Base-by-base conservation (phyloP, 2,888 invertebrate species). In the Athripsodes cinereus region DNA sequence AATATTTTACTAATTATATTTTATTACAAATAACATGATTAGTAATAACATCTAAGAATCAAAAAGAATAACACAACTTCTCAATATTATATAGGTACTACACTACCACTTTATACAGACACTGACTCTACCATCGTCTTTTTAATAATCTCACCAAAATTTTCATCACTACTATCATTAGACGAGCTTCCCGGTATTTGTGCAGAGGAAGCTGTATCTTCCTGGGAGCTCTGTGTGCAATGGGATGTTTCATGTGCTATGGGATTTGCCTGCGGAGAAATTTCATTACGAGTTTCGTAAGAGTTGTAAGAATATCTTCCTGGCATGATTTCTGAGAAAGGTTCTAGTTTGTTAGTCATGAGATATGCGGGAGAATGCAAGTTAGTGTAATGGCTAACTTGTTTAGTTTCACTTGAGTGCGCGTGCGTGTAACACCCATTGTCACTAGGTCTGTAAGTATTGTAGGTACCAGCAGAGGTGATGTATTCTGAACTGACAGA, bases 101-200 rank as follows among this genome's bases (percentile, higher is more conserved):
- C 11, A 6, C 6, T 31, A 31, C 11, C 11, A 6, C 71, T 71
- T 82, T 85, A 91, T 77, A 90, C 90, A 68, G 87, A 88, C 68
- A 90, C 92, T 67, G 91, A 92, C 74, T 93, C 92, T 70, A 92
- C 92, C 83, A 93, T 92, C 63, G 91, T 90, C 75, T 93, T 92
- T 74, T 92, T 93, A 66, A 93, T 92, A 68, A 94, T 89, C 78
- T 93, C 92, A 55, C 92, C 92, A 69, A 93, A 92, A 72, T 92
- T 92, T 68, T 91, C 90, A 66, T 81, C 81, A 66, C 66, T 63
- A 68, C 66, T 62, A 68, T 70, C 68, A 61, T 65, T 62, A 72
- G 72, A 21, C 59, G 57, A 35, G 8, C 2, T 22, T 11, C 20
- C 10, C 10, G 26, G 2, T 11, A 5, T 18, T 6, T 22, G 11